Evolutionary conservation across 1,140 invertebrate genomes (phyloP), one percentile per base, ranked within the genome.

Genomic region (Episyrphus balteatus): DNA sequence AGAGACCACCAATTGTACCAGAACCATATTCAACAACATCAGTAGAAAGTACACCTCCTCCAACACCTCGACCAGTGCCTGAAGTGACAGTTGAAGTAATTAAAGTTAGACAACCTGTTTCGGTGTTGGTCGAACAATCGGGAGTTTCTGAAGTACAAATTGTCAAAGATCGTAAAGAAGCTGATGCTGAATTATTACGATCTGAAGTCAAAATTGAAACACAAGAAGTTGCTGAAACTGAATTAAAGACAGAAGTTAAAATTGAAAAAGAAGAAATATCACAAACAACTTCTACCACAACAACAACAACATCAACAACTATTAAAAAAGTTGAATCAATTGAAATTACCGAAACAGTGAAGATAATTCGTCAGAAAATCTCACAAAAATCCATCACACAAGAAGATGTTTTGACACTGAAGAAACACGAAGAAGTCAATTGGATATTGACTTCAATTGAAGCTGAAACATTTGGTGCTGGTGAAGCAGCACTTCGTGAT

Each of bases 401-500:
- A 13, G 60, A 66, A 52, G 66, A 68, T 44, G 55, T 68, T 11
- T 34, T 58, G 21, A 53, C 54, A 15, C 53, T 69, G 32, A 58
- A 56, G 26, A 53, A 57, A 11, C 59, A 64, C 38, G 74, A 77
- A 36, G 84, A 88, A 70, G 78, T 89, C 15, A 78, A 83, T 53
- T 79, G 86, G 65, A 70, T 85, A 19, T 73, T 89, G 50, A 78
- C 88, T 56, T 70, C 80, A 1, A 74, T 88, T 8, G 79, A 82
- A 51, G 82, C 77, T 1, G 81, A 79, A 55, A 83, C 88, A 56
- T 89, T 90, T 68, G 85, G 84, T 1, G 78, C 80, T 12, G 86
- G 84, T 14, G 81, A 88, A 70, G 75, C 74, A 19, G 84, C 86
- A 2, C 69, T 90, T 39, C 67, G 82, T 46, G 87, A 91, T 72